Evolutionary conservation across 2,888 invertebrate genomes (phyloP), one percentile per base, ranked within the genome.

Genomic region (Drosophila fungiperda): DNA sequence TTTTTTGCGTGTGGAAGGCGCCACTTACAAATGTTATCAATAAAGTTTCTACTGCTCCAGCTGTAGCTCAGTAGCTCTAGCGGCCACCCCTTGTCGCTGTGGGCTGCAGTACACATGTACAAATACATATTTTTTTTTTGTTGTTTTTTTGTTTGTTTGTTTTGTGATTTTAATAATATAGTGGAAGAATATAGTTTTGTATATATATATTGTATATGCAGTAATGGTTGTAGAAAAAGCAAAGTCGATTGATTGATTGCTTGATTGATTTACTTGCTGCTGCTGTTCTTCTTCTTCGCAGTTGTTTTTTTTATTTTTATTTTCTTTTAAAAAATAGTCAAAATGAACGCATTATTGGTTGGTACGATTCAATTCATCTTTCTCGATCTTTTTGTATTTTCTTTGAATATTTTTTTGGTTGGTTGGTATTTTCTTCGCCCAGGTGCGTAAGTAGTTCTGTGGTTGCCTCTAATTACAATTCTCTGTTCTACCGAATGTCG

Each of bases 21-120:
- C 77, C 86, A 93, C 93, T 93, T 93, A 93, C 93, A 93, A 93
- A 93, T 93, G 93, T 92, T 91, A 60, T 92, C 90, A 92, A 92
- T 82, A 89, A 91, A 91, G 88, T 91, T 84, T 90, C 91, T 93
- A 93, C 90, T 93, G 91, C 87, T 93, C 93, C 93, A 93, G 91
- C 92, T 45, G 45, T 23, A 45, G 90, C 91, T 45, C 45, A 23
- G 45, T 23, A 45, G 91, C 90, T 92, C 91, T 91, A 92, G 91
- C 92, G 93, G 90, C 90, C 91, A 91, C 92, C 90, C 90, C 92
- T 92, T 86, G 91, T 85, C 87, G 92, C 90, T 92, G 92, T 89
- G 82, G 90, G 93, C 93, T 93, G 92, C 89, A 84, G 90, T 91
- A 90, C 86, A 90, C 88, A 91, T 87, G 90, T 89, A 90, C 88